Percentiles rank a stretch among this genome's conserved stretches.
Conservation (phyloP, 2,113 vertebrate genomes). For the Halichoeres trimaculatus region DNA sequence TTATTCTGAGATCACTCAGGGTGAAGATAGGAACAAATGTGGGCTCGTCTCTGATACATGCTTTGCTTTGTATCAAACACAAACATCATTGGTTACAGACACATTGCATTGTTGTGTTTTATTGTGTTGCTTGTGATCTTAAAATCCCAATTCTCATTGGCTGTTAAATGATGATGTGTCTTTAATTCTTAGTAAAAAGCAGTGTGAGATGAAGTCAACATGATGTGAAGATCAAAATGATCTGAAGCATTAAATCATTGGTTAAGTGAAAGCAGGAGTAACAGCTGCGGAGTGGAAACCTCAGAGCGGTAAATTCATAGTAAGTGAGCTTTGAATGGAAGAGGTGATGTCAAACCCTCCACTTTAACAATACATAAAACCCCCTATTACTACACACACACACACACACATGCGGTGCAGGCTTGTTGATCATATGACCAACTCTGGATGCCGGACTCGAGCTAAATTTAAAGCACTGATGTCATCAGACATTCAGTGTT, state of each 20-base stretch:
- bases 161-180: too few relatives aligned
- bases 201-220: too few relatives aligned
- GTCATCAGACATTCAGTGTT: constrained; percentile 82
- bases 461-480: constrained; percentile 82
- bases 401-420: constrained; percentile 31
- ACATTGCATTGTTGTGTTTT: too few relatives aligned
- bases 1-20: neutral
- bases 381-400: constrained; percentile 55
- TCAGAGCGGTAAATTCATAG: constrained; percentile 48
- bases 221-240: too few relatives aligned
- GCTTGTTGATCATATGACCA: constrained; percentile 70
- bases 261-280: neutral
- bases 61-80: too few relatives aligned
- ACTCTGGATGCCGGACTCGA: constrained; percentile 60
- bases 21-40: neutral
- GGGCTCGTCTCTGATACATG: neutral
- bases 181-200: too few relatives aligned
- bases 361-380: constrained; percentile 61
- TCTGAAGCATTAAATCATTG: neutral
- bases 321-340: constrained; percentile 66
- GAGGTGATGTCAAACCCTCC: constrained; percentile 76
- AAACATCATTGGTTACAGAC: too few relatives aligned
- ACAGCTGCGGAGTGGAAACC: constrained; percentile 55
- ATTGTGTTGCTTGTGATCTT: too few relatives aligned
- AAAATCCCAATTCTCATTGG: too few relatives aligned